phyloP scores from a whole-genome alignment of 53 echinoderm and acorn worm genomes.

The Astropecten irregularis region DNA sequence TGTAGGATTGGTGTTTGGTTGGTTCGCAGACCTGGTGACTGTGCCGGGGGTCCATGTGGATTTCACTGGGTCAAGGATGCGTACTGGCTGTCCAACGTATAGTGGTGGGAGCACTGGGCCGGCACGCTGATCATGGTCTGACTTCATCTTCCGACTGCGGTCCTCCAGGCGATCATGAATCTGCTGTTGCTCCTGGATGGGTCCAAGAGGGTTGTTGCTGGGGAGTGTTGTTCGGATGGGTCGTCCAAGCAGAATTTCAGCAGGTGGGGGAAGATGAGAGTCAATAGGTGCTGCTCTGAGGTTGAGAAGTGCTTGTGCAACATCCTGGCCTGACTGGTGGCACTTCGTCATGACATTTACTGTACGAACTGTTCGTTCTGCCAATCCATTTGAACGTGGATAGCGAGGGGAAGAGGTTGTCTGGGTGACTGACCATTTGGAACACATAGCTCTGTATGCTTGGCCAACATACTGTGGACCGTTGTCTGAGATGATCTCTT shows the following conservation, averaged over 20 bases:
- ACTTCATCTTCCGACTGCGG: constrained; percentile 38
- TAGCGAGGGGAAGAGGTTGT: constrained; percentile 40
- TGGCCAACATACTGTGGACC: constrained; percentile 35
- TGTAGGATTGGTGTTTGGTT: too few species aligned
- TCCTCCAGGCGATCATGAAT: constrained; percentile 29
- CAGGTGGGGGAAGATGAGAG: constrained; percentile 65
- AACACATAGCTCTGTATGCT: constrained; percentile 26
- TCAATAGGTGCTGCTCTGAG: constrained; percentile 62
- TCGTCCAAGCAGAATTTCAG: constrained; percentile 65
- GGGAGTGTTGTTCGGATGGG: constrained; percentile 58
- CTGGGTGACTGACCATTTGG: constrained; percentile 18
- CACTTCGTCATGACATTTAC: neutral
- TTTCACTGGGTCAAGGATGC: constrained; percentile 51
- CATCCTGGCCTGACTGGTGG: too few species aligned
- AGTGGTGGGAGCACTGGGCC: constrained; percentile 62
- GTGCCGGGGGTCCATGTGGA: constrained; percentile 64
- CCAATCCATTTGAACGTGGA: constrained; percentile 32
- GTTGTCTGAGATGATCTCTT: constrained; percentile 35
- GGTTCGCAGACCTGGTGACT: constrained; percentile 42
- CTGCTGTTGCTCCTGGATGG: neutral
- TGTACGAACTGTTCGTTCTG: constrained; percentile 5
- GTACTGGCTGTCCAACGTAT: constrained; percentile 55
- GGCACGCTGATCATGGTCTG: constrained; percentile 52
- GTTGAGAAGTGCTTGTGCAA: neutral
- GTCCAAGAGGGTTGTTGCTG: constrained; percentile 32